A percentile compares a stretch with the other conserved stretches of the same genome.
phyloP scores from a whole-genome alignment of 2,797 vertebrate genomes.

The Semaprochilodus insignis region DNA sequence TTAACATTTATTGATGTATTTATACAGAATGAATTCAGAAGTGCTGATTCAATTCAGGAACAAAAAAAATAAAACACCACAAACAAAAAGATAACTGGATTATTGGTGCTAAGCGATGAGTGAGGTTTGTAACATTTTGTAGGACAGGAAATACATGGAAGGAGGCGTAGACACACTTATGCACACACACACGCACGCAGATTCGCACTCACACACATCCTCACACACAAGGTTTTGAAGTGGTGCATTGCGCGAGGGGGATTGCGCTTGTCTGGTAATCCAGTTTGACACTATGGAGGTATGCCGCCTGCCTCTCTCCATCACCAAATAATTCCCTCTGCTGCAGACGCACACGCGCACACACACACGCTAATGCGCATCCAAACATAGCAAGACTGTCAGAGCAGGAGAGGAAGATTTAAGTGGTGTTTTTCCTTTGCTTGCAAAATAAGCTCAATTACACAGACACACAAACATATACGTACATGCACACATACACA shows the following conservation, averaged over 20 bases:
- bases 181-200: neutral
- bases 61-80: neutral
- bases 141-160: slow-evolving; percentile 1
- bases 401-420: slow-evolving; percentile 25
- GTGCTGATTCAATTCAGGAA: slow-evolving; percentile 32
- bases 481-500: neutral
- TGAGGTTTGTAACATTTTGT: slow-evolving; percentile 22
- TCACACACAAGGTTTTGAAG: slow-evolving; percentile 26
- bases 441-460: slow-evolving; percentile 29
- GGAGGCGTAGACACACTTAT: neutral
- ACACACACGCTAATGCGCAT: slow-evolving; percentile 15
- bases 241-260: slow-evolving; percentile 23
- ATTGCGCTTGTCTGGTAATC: slow-evolving; percentile 51
- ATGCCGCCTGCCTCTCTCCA: slow-evolving; percentile 25
- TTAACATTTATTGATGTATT: slow-evolving; percentile 53
- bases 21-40: slow-evolving; percentile 49
- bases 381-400: slow-evolving; percentile 16
- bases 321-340: slow-evolving; percentile 40
- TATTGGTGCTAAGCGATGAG: slow-evolving; percentile 22
- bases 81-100: slow-evolving; percentile 20
- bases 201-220: slow-evolving; percentile 12
- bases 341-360: slow-evolving; percentile 11
- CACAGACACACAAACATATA: neutral
- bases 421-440: slow-evolving; percentile 28
- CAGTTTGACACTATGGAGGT: slow-evolving; percentile 46